Evolutionary conservation across 2,113 vertebrate genomes (phyloP).

Genomic region (Phalacrocorax aristotelis): DNA sequence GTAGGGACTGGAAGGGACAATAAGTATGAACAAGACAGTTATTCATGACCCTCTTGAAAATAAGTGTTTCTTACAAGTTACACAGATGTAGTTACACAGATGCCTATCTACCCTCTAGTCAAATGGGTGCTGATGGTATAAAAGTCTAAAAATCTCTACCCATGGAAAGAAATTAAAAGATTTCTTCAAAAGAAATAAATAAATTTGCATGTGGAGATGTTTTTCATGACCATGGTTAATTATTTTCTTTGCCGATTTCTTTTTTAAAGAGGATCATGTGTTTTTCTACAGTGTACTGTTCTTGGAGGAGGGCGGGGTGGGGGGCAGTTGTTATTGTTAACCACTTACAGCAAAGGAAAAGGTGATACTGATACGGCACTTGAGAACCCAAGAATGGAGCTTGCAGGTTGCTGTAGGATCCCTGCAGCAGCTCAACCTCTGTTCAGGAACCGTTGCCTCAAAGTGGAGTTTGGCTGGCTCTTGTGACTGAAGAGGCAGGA

Average conservation of each 20-base stretch:
- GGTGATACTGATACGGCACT: background rate
- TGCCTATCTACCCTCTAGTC: background rate
- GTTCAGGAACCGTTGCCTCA: background rate
- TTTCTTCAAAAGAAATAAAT: background rate
- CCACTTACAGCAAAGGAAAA: background rate
- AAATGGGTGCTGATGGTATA: background rate
- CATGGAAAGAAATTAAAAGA: background rate
- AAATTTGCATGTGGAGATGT: background rate
- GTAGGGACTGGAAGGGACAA: background rate
- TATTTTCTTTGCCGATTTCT: background rate
- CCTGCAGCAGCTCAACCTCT: background rate
- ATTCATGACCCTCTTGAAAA: background rate
- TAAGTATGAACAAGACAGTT: background rate
- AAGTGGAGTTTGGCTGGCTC: background rate
- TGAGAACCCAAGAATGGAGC: background rate
- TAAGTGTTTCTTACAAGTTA: background rate
- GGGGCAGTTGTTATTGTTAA: background rate
- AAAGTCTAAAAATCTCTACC: background rate
- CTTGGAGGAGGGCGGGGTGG: accelerated
- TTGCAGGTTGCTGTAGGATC: background rate
- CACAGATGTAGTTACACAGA: background rate
- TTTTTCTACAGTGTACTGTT: background rate
- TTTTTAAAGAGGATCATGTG: background rate
- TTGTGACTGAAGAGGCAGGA: background rate
- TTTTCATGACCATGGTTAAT: background rate